These are phyloP conservation scores for Mungos mungo DNA, from an alignment of 2,113 vertebrate genomes.

Conservation along the genomic window DNA sequence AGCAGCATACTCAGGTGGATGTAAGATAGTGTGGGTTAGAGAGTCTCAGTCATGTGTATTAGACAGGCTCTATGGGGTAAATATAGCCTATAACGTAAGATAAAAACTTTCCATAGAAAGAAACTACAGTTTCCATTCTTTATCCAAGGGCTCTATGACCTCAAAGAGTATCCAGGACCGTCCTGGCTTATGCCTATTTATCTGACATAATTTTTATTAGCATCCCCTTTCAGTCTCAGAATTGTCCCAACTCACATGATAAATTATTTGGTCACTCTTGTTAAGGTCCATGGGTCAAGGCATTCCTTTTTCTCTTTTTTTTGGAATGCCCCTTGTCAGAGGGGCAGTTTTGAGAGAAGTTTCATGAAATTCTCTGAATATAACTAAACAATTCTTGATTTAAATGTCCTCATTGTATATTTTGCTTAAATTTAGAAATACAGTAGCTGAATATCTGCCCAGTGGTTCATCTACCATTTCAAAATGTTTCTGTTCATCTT, in stretches of 20 bases:
- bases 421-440: constrained; percentile 29
- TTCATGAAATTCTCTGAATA: background rate
- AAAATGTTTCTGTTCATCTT: background rate
- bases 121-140: background rate
- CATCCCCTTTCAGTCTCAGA: background rate
- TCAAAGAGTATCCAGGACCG: background rate
- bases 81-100: background rate
- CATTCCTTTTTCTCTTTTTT: background rate
- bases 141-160: background rate
- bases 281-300: background rate
- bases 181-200: background rate
- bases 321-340: background rate
- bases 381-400: constrained; percentile 15
- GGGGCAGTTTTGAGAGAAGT: background rate
- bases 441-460: background rate
- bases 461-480: background rate
- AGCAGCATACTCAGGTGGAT: background rate
- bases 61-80: accelerated
- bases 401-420: background rate
- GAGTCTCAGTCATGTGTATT: background rate
- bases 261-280: background rate
- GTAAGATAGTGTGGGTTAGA: background rate
- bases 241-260: background rate
- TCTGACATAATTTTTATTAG: constrained; percentile 17
- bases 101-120: background rate